phyloP scores from a whole-genome alignment of 2,797 vertebrate species.

The Syngnathus rostellatus region DNA sequence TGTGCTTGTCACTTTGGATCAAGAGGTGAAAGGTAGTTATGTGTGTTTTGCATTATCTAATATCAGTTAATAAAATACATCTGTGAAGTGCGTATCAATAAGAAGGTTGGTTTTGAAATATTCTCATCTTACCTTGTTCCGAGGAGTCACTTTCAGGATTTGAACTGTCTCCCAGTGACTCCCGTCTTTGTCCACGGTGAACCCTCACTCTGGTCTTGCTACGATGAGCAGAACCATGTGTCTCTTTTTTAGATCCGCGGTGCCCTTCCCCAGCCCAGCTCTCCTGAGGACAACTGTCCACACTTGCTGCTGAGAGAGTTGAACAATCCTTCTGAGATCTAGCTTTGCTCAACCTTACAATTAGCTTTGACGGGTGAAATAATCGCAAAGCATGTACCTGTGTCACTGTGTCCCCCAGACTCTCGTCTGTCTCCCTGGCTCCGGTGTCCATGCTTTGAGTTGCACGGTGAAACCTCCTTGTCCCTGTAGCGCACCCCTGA shows the following conservation, averaged over 20 bases:
- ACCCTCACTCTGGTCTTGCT: constrained; percentile 43
- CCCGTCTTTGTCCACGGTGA: constrained; percentile 44
- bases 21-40: not conserved
- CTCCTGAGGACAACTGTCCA: constrained; percentile 64
- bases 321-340: constrained; percentile 13
- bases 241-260: constrained; percentile 49
- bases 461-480: constrained; percentile 66
- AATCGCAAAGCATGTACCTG: constrained; percentile 51
- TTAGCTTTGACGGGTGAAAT: not conserved
- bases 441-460: constrained; percentile 58
- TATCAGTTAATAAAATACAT: no score
- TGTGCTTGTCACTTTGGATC: not conserved
- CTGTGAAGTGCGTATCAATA: no score
- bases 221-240: constrained; percentile 40
- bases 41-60: not conserved
- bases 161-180: constrained; percentile 51
- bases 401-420: constrained; percentile 66
- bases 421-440: constrained; percentile 55
- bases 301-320: constrained; percentile 60
- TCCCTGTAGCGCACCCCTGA: constrained; percentile 69
- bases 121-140: constrained; percentile 57
- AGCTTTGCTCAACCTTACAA: not conserved
- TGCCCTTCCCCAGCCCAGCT: constrained; percentile 50
- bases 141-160: constrained; percentile 66
- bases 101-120: not conserved